Percentiles rank a stretch among this genome's conserved stretches.
Conservation (phyloP, 2,888 invertebrate genomes). For the Melitaea athalia region DNA sequence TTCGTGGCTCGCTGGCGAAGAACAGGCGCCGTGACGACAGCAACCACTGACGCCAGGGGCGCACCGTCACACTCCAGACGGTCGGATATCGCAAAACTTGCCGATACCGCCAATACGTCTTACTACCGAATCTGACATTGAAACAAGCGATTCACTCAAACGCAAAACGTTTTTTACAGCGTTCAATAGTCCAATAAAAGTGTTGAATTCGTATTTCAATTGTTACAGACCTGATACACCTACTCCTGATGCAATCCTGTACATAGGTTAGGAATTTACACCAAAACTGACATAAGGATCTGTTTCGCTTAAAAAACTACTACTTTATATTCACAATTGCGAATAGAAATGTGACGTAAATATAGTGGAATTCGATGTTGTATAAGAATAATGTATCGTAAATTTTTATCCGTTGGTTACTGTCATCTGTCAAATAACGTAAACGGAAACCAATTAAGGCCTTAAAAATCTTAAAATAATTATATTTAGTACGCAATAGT, state of each 20-base stretch:
- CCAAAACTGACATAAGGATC: too few species aligned
- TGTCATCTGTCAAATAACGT: too few species aligned
- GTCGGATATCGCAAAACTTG: not conserved
- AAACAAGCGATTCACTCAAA: not conserved
- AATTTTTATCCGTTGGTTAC: too few species aligned
- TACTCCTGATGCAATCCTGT: too few species aligned
- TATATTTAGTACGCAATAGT: not conserved
- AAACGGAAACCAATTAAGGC: too few species aligned
- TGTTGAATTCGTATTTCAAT: not conserved
- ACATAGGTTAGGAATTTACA: too few species aligned
- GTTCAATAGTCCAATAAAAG: not conserved
- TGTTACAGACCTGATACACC: not conserved
- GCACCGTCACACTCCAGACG: slow-evolving; percentile 11
- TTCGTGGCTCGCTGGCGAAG: slow-evolving; percentile 23
- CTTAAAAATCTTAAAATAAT: too few species aligned
- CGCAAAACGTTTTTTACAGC: not conserved
- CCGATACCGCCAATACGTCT: slow-evolving; percentile 1
- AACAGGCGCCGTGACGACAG: slow-evolving; percentile 24
- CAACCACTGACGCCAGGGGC: slow-evolving; percentile 15
- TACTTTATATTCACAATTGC: too few species aligned
- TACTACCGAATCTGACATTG: not conserved
- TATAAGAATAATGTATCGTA: too few species aligned
- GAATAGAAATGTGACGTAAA: too few species aligned
- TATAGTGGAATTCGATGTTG: too few species aligned
- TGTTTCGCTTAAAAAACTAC: too few species aligned